These are phyloP conservation scores for Caenorhabditis inopinata DNA, from an alignment of 1,140 invertebrate genomes.

Conservation along the genomic window DNA sequence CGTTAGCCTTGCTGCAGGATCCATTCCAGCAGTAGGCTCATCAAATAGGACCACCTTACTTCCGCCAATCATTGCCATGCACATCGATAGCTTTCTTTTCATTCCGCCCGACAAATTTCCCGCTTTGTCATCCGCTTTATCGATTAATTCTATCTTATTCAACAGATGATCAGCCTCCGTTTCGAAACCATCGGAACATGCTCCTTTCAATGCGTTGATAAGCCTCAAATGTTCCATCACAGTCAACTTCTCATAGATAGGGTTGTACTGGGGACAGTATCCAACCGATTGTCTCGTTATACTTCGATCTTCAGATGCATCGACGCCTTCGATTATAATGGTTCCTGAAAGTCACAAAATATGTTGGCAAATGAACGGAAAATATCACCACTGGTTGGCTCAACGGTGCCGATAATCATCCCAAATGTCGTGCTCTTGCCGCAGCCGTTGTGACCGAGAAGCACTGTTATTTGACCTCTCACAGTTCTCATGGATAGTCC, in stretches of 20 bases:
- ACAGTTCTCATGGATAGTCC: conserved; percentile 48
- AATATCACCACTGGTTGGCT: conserved; percentile 21
- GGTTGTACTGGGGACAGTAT: conserved; percentile 68
- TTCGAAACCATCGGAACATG: conserved; percentile 25
- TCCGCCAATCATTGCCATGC: conserved; percentile 69
- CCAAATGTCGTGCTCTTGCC: conserved; percentile 54
- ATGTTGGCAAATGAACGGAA: too few relatives aligned
- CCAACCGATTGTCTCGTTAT: conserved; percentile 55
- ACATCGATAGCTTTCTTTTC: conserved; percentile 69
- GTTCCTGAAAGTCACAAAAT: too few relatives aligned
- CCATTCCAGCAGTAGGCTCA: conserved; percentile 72
- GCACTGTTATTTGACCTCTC: conserved; percentile 65
- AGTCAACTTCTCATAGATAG: conserved; percentile 67
- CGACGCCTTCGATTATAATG: conserved; percentile 23
- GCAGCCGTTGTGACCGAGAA: conserved; percentile 67
- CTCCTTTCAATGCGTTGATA: conserved; percentile 66
- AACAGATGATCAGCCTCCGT: conserved; percentile 58
- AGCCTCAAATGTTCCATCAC: conserved; percentile 68
- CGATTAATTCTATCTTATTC: conserved; percentile 17
- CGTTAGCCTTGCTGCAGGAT: conserved; percentile 69
- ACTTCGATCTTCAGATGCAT: background rate
- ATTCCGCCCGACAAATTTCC: conserved; percentile 68
- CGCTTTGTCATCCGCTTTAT: conserved; percentile 23
- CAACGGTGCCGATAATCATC: conserved; percentile 50
- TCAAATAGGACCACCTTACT: conserved; percentile 69